Percentiles rank a stretch among this genome's conserved stretches.
phyloP scores from a whole-genome alignment of 1,140 invertebrate species.

The Drosophila biarmipes region DNA sequence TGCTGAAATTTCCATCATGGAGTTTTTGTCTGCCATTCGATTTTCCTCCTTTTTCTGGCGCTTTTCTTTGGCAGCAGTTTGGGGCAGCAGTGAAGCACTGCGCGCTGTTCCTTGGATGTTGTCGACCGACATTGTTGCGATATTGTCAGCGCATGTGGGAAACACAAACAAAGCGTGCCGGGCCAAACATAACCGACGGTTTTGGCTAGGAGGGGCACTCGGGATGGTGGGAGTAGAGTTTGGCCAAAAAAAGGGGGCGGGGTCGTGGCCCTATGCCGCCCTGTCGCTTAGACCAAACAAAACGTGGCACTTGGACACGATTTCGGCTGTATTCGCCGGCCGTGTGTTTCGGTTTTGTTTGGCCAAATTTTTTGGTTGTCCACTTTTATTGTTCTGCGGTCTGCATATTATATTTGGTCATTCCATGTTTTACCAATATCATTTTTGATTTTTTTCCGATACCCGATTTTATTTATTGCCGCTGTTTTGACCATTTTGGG shows the following conservation, averaged over 20 bases:
- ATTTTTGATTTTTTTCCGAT: constrained; percentile 65
- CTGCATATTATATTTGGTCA: constrained; percentile 79
- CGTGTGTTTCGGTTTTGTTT: constrained; percentile 10
- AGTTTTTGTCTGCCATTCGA: constrained; percentile 49
- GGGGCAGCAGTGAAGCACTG: constrained; percentile 9
- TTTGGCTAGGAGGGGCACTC: neutral
- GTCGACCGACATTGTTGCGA: constrained; percentile 71
- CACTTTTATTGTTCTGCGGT: constrained; percentile 76
- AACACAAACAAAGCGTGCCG: constrained; percentile 58
- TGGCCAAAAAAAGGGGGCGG: constrained; percentile 19
- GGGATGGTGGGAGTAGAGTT: neutral
- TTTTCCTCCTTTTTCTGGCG: constrained; percentile 28
- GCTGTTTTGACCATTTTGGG: constrained; percentile 65
- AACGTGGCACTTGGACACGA: constrained; percentile 76
- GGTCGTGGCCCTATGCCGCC: constrained; percentile 65
- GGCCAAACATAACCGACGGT: constrained; percentile 34
- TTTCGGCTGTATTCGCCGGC: constrained; percentile 33
- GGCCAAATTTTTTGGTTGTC: constrained; percentile 38
- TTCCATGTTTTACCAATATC: constrained; percentile 72
- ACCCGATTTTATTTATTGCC: constrained; percentile 67
- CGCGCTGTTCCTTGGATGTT: constrained; percentile 54
- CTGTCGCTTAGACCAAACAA: constrained; percentile 66
- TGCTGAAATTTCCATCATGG: constrained; percentile 44
- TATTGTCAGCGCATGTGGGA: constrained; percentile 73
- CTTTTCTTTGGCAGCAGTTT: constrained; percentile 24